Evolutionary conservation across 2,888 invertebrate species (phyloP).

Genomic region (Alviniconcha strummeri): DNA sequence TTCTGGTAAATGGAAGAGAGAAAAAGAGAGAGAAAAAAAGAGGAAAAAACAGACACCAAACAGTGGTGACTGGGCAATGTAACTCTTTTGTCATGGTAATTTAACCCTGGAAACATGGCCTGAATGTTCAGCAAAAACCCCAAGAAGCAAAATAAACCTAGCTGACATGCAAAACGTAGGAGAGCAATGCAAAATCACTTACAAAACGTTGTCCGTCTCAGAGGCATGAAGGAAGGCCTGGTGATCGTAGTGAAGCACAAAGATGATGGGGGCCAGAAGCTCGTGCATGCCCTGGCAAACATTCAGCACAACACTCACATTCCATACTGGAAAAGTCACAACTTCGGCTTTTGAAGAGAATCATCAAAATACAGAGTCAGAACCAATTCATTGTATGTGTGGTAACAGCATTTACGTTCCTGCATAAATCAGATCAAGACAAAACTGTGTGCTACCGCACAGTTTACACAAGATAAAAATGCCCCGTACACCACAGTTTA

Average conservation of each 20-base stretch:
- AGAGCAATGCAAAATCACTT: constrained; percentile 50
- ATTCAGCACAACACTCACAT: too few relatives aligned
- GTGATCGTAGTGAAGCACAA: constrained; percentile 85
- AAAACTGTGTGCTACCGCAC: too few relatives aligned
- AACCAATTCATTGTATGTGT: too few relatives aligned
- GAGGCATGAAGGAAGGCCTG: constrained; percentile 80
- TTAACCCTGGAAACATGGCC: not conserved
- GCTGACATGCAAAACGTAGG: not conserved
- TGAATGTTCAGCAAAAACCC: not conserved
- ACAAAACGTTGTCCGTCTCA: constrained; percentile 75
- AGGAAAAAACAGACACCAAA: not conserved
- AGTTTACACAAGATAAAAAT: too few relatives aligned
- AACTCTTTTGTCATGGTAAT: not conserved
- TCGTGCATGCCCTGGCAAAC: constrained; percentile 86
- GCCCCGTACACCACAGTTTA: too few relatives aligned
- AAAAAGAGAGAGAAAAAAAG: not conserved
- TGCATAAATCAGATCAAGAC: too few relatives aligned
- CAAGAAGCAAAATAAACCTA: not conserved
- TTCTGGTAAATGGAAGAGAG: not conserved
- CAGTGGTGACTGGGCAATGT: not conserved
- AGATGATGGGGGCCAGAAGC: constrained; percentile 86
- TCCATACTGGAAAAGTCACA: too few relatives aligned
- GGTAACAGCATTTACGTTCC: too few relatives aligned
- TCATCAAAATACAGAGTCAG: too few relatives aligned
- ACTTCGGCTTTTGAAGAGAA: too few relatives aligned